These are phyloP conservation scores for Manduca sexta DNA, from an alignment of 1,140 invertebrate genomes.

Conservation along the genomic window DNA sequence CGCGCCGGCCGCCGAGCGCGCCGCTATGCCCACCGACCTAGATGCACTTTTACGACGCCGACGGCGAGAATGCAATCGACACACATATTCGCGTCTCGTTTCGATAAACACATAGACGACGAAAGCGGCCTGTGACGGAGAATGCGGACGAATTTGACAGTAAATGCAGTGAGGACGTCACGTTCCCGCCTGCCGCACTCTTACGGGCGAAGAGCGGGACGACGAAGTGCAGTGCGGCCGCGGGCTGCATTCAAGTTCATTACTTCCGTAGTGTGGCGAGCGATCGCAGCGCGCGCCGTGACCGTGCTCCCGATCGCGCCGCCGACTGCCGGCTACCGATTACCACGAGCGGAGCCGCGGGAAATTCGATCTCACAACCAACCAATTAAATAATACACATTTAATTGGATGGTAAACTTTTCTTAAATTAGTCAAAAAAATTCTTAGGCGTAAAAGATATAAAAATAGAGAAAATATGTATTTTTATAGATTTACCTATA, in stretches of 20 bases:
- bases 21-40: constrained; percentile 69
- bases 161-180: constrained; percentile 66
- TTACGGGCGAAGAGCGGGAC: constrained; percentile 55
- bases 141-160: constrained; percentile 71
- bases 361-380: too few relatives aligned
- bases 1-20: constrained; percentile 31
- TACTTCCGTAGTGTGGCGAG: constrained; percentile 65
- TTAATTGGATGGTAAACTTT: too few relatives aligned
- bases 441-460: too few relatives aligned
- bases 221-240: constrained; percentile 45
- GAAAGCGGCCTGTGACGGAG: constrained; percentile 70
- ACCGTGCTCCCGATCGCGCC: constrained; percentile 54
- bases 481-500: too few relatives aligned
- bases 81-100: constrained; percentile 71
- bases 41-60: constrained; percentile 70
- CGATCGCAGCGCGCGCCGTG: constrained; percentile 44
- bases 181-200: constrained; percentile 54
- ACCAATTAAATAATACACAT: too few relatives aligned
- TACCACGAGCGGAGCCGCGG: too few relatives aligned
- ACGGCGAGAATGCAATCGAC: constrained; percentile 67
- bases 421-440: too few relatives aligned
- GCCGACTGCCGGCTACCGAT: too few relatives aligned
- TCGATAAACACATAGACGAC: constrained; percentile 71
- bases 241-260: constrained; percentile 70
- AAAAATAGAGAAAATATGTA: too few relatives aligned